phyloP scores from a whole-genome alignment of 1,140 invertebrate species.

The Matsumurasca onukii region DNA sequence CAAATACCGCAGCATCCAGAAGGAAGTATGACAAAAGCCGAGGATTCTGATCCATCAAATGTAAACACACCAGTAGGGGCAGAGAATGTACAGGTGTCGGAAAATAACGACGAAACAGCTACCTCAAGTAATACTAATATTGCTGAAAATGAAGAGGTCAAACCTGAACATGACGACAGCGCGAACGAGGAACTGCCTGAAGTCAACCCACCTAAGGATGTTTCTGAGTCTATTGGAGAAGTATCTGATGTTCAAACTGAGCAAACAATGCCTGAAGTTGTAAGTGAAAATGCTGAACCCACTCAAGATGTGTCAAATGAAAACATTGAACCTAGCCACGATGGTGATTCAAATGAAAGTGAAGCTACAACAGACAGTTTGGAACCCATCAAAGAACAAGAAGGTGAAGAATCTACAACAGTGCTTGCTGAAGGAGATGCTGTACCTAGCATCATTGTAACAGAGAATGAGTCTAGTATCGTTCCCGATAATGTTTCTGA shows the following conservation, averaged over 20 bases:
- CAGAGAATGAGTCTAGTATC: not conserved
- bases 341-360: conserved; percentile 1
- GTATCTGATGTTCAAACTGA: conserved; percentile 23
- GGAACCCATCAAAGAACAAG: not conserved
- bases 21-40: conserved; percentile 16
- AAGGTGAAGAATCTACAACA: not conserved
- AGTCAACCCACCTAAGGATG: no score
- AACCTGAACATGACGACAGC: no score
- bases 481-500: no score
- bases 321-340: not conserved
- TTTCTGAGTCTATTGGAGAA: no score
- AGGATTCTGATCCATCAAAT: conserved; percentile 6
- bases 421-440: conserved; percentile 2
- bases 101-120: conserved; percentile 3
- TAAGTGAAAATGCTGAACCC: not conserved
- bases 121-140: not conserved
- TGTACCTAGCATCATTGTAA: not conserved
- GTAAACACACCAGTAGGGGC: conserved; percentile 37
- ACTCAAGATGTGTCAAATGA: not conserved
- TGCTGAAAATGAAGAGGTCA: conserved; percentile 7
- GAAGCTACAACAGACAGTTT: not conserved
- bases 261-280: conserved; percentile 36
- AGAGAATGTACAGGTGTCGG: no score
- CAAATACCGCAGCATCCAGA: conserved; percentile 5
- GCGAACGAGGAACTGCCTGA: no score